Evolutionary conservation across 1,140 invertebrate genomes (phyloP).

Genomic region (Halyomorpha halys): DNA sequence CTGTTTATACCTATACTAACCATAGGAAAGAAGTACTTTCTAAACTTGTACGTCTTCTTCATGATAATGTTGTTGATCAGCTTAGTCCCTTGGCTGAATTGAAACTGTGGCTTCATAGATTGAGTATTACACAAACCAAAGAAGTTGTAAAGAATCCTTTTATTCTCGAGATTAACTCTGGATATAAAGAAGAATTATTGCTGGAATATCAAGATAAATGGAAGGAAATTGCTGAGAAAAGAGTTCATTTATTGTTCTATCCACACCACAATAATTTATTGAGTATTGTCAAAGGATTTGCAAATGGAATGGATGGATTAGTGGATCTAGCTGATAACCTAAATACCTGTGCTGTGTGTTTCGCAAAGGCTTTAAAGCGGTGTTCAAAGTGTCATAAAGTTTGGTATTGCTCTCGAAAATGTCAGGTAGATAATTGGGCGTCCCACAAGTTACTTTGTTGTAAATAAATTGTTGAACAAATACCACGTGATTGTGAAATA

Average conservation of each 20-base stretch:
- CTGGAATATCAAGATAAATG: slow-evolving; percentile 42
- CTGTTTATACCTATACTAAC: slow-evolving; percentile 58
- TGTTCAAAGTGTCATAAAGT: slow-evolving; percentile 42
- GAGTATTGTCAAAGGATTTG: slow-evolving; percentile 41
- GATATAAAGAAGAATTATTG: slow-evolving; percentile 41
- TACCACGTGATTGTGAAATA: neutral
- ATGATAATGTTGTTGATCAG: slow-evolving; percentile 59
- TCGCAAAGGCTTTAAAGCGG: slow-evolving; percentile 36
- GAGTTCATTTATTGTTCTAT: slow-evolving; percentile 42
- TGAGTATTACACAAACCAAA: slow-evolving; percentile 36
- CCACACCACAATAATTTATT: slow-evolving; percentile 39
- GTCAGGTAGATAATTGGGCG: slow-evolving; percentile 22
- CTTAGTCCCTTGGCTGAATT: slow-evolving; percentile 60
- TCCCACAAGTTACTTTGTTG: slow-evolving; percentile 13
- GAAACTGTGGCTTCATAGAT: slow-evolving; percentile 52
- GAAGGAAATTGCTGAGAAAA: slow-evolving; percentile 46
- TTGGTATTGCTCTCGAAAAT: slow-evolving; percentile 44
- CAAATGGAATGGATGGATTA: slow-evolving; percentile 41
- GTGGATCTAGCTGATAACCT: slow-evolving; percentile 34
- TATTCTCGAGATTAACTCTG: slow-evolving; percentile 48
- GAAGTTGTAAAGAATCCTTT: slow-evolving; percentile 34
- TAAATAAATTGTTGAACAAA: neutral
- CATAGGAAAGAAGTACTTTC: slow-evolving; percentile 37
- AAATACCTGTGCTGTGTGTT: slow-evolving; percentile 37
- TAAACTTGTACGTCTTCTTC: slow-evolving; percentile 46